Evolutionary conservation across 2,797 vertebrate species (phyloP), one percentile per base, ranked within the genome.

Genomic region (Poecilia wingei): DNA sequence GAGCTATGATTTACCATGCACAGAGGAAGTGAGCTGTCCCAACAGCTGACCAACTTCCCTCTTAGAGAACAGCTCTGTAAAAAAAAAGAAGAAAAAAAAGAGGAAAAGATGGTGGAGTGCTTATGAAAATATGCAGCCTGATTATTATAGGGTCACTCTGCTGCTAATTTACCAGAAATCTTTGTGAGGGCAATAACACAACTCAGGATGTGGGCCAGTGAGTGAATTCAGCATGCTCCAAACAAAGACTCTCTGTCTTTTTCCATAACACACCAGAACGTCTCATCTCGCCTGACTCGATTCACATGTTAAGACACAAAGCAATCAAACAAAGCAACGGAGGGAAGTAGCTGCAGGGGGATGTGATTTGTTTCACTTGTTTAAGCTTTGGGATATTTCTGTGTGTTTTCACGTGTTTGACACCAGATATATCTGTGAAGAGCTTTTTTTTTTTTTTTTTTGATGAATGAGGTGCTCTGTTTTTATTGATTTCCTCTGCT

Each of bases 11-110:
- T 89, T 82, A 78, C 82, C 78, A 72, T 78, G 71, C 84, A 92
- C 82, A 91, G 89, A 94, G 94, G 95, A 95, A 95, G 94, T 92
- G 79, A 84, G 84, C 86, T 82, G 74, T 91, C 93, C 88, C 87
- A 88, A 82, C 92, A 91, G 88, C 90, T 91, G 91, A 90, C 90
- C 84, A 79, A 94, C 93, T 95, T 95, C 94, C 90, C 79, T 83
- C 28, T 39, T 57, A 72, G 89, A 89, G 83, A 90, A 87, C 81
- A 74, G 51, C 81, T 91, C 86, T 88, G 76, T 82, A 64, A 76
- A 89, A 88, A 85, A 76, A 80, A 64, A 75, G 28, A 1, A 31
- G 6, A 51, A 25, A 3, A 3, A 57, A 88, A 87, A 85, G 69
- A 82, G 80, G 83, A 81, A 85, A 76, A 76, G 43, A 80, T 74